A percentile compares a stretch with the other conserved stretches of the same genome.
phyloP scores from a whole-genome alignment of 2,797 vertebrate species.

The Psittacula echo region DNA sequence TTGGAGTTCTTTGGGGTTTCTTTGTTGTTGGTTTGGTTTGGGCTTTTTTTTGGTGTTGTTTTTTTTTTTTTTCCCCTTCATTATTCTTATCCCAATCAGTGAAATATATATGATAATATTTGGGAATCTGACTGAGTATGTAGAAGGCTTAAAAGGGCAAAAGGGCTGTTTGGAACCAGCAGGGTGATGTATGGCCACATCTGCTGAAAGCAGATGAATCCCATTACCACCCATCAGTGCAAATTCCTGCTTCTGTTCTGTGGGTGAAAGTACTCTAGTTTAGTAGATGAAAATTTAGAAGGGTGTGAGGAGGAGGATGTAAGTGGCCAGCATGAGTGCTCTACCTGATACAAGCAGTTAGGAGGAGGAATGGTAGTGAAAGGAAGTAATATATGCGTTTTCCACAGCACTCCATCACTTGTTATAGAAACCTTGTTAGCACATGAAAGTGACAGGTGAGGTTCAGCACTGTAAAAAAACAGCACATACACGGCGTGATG shows the following conservation, averaged over 20 bases:
- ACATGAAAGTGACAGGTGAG: constrained; percentile 58
- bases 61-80: not conserved
- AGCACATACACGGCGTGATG: not conserved
- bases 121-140: not conserved
- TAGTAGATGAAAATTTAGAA: not conserved
- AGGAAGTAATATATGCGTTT: not conserved
- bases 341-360: constrained; percentile 4
- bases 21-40: too few species aligned
- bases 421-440: constrained; percentile 53
- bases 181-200: not conserved
- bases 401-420: not conserved
- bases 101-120: not conserved
- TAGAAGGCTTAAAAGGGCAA: not conserved
- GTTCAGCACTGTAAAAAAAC: constrained; percentile 6
- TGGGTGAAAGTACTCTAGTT: not conserved
- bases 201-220: not conserved
- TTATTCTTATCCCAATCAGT: not conserved
- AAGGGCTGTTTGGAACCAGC: not conserved
- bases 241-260: not conserved
- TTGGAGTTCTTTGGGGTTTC: not conserved
- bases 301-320: not conserved
- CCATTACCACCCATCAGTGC: not conserved
- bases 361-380: constrained; percentile 17
- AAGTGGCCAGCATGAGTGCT: not conserved
- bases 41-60: not conserved